A percentile compares a stretch with the other conserved stretches of the same genome.
These are phyloP conservation scores for Eremobia ochroleuca DNA, from an alignment of 2,888 invertebrate species.

Conservation along the genomic window DNA sequence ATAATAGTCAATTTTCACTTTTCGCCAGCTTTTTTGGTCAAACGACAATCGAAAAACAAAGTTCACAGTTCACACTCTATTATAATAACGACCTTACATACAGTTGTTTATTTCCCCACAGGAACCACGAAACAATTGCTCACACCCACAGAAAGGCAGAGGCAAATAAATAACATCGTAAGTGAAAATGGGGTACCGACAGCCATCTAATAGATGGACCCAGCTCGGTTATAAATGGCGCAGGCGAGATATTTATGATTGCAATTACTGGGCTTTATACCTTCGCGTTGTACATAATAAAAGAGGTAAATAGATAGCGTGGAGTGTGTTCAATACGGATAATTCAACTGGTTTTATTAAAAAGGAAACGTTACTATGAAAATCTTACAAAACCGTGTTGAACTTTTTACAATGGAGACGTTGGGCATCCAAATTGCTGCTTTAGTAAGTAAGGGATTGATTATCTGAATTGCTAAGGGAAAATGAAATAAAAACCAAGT, in stretches of 20 bases:
- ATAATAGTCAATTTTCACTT: background rate
- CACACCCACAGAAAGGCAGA: conserved; percentile 72
- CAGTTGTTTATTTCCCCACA: conserved; percentile 65
- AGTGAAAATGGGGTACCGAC: conserved; percentile 81
- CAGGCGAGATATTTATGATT: conserved; percentile 83
- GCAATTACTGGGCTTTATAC: conserved; percentile 82
- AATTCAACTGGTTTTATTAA: conserved; percentile 26
- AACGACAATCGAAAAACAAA: background rate
- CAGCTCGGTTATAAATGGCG: conserved; percentile 81
- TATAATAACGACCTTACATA: conserved; percentile 6
- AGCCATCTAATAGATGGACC: conserved; percentile 81
- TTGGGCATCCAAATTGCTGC: background rate
- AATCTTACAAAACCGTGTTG: background rate
- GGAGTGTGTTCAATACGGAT: conserved; percentile 21
- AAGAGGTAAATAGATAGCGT: conserved; percentile 55
- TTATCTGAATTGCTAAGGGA: background rate
- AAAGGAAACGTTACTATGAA: background rate
- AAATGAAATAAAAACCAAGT: background rate
- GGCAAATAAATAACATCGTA: conserved; percentile 73
- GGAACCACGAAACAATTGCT: conserved; percentile 65
- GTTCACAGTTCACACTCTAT: background rate
- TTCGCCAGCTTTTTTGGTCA: background rate
- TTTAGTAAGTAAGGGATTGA: background rate
- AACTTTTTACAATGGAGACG: background rate
- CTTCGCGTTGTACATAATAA: conserved; percentile 61